A percentile compares a stretch with the other conserved stretches of the same genome.
Conservation (phyloP, 1,140 invertebrate genomes). For the Drosophila ambigua region DNA sequence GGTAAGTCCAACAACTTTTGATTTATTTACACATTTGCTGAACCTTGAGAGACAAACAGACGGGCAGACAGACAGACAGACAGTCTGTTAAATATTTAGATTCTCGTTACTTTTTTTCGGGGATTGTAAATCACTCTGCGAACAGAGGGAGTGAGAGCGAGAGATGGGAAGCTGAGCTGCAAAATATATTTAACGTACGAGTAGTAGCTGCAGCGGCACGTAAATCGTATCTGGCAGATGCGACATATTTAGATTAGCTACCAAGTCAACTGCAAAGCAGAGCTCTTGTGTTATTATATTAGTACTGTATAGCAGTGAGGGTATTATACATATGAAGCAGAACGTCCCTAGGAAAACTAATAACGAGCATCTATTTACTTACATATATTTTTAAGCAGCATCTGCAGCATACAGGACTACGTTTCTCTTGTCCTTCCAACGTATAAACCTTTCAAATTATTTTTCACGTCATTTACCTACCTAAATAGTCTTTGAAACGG, state of each 20-base stretch:
- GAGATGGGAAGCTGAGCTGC: slow-evolving; percentile 39
- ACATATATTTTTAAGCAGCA: no score
- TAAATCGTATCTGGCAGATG: slow-evolving; percentile 46
- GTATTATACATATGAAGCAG: no score
- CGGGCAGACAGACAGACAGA: slow-evolving; percentile 27
- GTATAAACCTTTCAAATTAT: no score
- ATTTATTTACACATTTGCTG: slow-evolving; percentile 55
- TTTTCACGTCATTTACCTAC: no score
- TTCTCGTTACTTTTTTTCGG: slow-evolving; percentile 27
- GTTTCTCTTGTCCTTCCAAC: no score
- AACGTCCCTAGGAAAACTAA: no score
- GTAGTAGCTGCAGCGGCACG: slow-evolving; percentile 36
- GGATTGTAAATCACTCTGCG: slow-evolving; percentile 58
- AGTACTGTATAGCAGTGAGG: not conserved
- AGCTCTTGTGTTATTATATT: slow-evolving; percentile 21
- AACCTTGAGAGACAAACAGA: slow-evolving; percentile 46
- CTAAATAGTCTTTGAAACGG: no score
- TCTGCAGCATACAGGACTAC: no score
- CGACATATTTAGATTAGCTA: slow-evolving; percentile 43
- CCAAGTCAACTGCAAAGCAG: slow-evolving; percentile 13
- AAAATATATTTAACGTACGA: slow-evolving; percentile 30
- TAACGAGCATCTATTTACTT: no score
- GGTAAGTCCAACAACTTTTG: slow-evolving; percentile 42
- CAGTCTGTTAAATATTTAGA: slow-evolving; percentile 52
- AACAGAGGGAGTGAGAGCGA: slow-evolving; percentile 16